Percentiles rank a stretch among this genome's conserved stretches.
phyloP scores from a whole-genome alignment of 2,797 vertebrate genomes.

The Acipenser ruthenus region DNA sequence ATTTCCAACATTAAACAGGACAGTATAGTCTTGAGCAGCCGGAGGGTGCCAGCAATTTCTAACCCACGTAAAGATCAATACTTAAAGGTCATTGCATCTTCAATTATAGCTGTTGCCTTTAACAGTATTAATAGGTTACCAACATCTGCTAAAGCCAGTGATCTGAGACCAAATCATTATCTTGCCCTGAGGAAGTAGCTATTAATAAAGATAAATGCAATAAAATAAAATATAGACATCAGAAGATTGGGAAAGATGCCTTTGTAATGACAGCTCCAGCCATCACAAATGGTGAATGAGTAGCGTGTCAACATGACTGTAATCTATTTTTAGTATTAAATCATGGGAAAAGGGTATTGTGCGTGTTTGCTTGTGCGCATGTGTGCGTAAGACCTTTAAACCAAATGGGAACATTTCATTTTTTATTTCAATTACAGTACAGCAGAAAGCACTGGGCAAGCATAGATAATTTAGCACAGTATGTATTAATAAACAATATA shows the following conservation, averaged over 20 bases:
- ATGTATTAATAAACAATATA: too few relatives aligned
- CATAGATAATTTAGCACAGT: too few relatives aligned
- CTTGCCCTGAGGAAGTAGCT: conserved; percentile 25
- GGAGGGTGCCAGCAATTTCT: neutral
- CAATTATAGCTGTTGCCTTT: conserved; percentile 40
- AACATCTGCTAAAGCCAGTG: conserved; percentile 22
- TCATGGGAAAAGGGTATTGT: too few relatives aligned
- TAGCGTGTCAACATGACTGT: conserved; percentile 23
- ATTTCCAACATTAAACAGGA: neutral
- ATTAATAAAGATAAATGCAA: conserved; percentile 29
- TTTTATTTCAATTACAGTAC: too few relatives aligned
- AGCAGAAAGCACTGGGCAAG: too few relatives aligned
- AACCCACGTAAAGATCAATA: conserved; percentile 51
- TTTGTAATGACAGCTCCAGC: neutral
- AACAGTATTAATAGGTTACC: conserved; percentile 35
- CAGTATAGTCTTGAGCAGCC: neutral
- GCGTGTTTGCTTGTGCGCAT: too few relatives aligned
- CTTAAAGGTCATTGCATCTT: conserved; percentile 56
- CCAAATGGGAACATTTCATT: too few relatives aligned
- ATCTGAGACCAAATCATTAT: conserved; percentile 23
- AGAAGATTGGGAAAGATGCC: too few relatives aligned
- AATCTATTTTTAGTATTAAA: conserved; percentile 27
- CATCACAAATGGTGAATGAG: conserved; percentile 28
- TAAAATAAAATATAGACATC: conserved; percentile 4
- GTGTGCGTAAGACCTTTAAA: too few relatives aligned